A percentile compares a stretch with the other conserved stretches of the same genome.
phyloP scores from a whole-genome alignment of 2,797 vertebrate species.

The Argyrosomus regius region DNA sequence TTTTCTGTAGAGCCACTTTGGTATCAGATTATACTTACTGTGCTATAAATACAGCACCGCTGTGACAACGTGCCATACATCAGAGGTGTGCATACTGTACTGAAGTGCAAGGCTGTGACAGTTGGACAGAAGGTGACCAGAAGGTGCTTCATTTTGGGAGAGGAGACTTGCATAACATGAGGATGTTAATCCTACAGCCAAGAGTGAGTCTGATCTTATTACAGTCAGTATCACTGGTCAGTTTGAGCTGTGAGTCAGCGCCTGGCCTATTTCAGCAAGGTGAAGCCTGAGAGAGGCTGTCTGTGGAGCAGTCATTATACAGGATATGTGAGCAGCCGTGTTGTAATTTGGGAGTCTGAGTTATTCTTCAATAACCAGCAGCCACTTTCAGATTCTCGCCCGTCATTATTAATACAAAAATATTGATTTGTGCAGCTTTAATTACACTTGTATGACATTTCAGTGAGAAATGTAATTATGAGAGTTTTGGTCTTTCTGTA shows the following conservation, averaged over 20 bases:
- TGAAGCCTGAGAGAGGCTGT: slow-evolving; percentile 30
- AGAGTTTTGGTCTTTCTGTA: too few species aligned
- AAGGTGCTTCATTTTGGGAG: slow-evolving; percentile 49
- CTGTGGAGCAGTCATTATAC: neutral
- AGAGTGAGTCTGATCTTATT: slow-evolving; percentile 65
- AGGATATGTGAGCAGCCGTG: neutral
- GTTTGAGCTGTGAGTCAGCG: slow-evolving; percentile 63
- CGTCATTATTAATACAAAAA: too few species aligned
- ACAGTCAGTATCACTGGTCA: slow-evolving; percentile 62
- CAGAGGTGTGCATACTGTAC: neutral
- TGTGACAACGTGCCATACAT: slow-evolving; percentile 1
- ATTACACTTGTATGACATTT: too few species aligned
- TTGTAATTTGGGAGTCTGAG: neutral
- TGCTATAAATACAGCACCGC: slow-evolving; percentile 38
- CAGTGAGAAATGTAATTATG: too few species aligned
- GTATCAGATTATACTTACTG: slow-evolving; percentile 23
- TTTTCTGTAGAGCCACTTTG: slow-evolving; percentile 50
- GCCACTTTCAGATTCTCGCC: too few species aligned
- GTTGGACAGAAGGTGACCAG: slow-evolving; percentile 29
- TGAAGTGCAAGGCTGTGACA: neutral
- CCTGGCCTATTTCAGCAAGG: slow-evolving; percentile 48
- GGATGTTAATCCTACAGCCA: slow-evolving; percentile 52
- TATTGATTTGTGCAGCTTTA: too few species aligned
- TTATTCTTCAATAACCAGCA: neutral
- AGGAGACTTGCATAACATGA: slow-evolving; percentile 48